A percentile compares a stretch with the other conserved stretches of the same genome.
Conservation (phyloP, 2,797 vertebrate species). For the Leontopithecus rosalia region DNA sequence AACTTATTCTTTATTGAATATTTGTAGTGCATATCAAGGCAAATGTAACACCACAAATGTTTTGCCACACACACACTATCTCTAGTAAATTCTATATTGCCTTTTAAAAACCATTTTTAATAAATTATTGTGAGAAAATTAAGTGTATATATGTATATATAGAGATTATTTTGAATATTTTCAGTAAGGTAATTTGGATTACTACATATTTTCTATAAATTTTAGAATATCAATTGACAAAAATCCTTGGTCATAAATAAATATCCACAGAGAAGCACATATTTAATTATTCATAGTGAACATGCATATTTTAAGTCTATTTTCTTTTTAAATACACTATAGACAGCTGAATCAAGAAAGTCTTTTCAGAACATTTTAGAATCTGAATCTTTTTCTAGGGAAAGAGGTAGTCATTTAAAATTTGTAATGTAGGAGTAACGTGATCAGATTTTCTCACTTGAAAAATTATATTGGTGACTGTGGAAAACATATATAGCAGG, state of each 20-base stretch:
- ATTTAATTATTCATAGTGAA: not conserved
- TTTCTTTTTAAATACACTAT: not conserved
- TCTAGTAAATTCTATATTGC: not conserved
- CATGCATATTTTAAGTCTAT: not conserved
- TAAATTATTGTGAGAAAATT: not conserved
- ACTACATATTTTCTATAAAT: not conserved
- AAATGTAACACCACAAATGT: not conserved
- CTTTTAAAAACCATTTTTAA: not conserved
- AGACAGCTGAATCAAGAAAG: not conserved
- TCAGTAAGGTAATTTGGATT: not conserved
- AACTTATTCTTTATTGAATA: not conserved
- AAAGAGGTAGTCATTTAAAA: not conserved
- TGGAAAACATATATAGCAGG: not conserved
- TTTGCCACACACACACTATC: not conserved
- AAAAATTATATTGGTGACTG: not conserved
- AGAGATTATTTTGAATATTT: not conserved
- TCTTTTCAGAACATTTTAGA: constrained; percentile 8
- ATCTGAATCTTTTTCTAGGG: not conserved
- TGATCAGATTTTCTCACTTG: not conserved
- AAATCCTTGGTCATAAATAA: not conserved
- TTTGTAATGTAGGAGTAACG: not conserved
- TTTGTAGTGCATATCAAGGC: not conserved
- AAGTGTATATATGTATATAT: not conserved
- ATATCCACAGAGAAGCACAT: not conserved
- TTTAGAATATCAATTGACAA: not conserved